Evolutionary conservation across 2,113 vertebrate genomes (phyloP).

Genomic region (Otus sunia): DNA sequence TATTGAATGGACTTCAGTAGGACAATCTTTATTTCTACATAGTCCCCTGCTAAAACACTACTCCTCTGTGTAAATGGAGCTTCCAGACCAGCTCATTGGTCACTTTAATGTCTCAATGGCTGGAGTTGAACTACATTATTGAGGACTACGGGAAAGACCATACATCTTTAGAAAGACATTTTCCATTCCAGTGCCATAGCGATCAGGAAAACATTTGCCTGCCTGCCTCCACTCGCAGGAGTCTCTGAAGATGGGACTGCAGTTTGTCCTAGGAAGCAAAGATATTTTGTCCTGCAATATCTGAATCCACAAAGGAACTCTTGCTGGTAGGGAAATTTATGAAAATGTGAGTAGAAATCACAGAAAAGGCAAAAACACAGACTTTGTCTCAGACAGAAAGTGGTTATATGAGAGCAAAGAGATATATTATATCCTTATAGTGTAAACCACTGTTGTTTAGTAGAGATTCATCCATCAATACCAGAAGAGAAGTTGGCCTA

Average conservation of each 20-base stretch:
- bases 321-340: not conserved
- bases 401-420: not conserved
- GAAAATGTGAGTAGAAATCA: not conserved
- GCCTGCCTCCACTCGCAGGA: not conserved
- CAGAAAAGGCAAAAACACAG: not conserved
- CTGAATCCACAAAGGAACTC: not conserved
- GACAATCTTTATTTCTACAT: not conserved
- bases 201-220: not conserved
- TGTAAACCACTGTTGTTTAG: conserved; percentile 28
- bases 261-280: not conserved
- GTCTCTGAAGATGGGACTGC: not conserved
- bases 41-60: not conserved
- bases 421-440: conserved; percentile 2
- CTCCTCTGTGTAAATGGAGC: not conserved
- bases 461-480: conserved; percentile 50
- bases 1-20: not conserved
- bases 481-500: conserved; percentile 25
- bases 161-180: not conserved
- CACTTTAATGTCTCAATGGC: not conserved
- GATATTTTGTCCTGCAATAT: not conserved
- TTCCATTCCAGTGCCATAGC: not conserved
- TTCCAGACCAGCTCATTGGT: not conserved
- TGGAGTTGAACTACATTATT: not conserved
- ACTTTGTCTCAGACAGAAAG: not conserved
- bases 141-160: not conserved